A percentile compares a stretch with the other conserved stretches of the same genome.
Conservation (phyloP, 2,888 invertebrate genomes). For the Nebria brevicollis region DNA sequence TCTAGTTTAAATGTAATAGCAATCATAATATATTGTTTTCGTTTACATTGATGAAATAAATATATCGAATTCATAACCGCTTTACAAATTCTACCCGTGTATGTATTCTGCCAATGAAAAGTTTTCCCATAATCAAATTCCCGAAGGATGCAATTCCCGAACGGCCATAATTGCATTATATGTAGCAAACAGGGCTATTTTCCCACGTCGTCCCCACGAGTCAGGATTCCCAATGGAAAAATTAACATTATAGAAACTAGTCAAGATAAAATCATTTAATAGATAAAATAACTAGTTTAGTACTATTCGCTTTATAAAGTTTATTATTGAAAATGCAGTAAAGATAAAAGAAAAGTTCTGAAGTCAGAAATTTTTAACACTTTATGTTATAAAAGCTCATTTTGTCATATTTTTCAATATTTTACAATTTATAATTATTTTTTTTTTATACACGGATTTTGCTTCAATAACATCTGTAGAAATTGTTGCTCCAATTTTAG, state of each 20-base stretch:
- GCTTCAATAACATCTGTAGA: no score
- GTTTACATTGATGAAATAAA: not conserved
- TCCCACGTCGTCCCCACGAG: not conserved
- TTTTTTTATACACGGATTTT: no score
- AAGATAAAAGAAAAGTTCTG: no score
- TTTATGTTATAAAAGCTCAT: no score
- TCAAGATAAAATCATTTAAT: not conserved
- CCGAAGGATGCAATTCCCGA: not conserved
- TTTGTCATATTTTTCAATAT: no score
- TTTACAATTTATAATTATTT: no score
- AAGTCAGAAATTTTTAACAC: no score
- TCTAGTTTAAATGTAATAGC: no score
- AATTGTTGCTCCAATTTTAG: no score
- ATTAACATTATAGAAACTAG: not conserved
- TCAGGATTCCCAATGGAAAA: not conserved
- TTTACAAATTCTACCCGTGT: not conserved
- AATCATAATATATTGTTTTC: not conserved
- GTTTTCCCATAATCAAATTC: constrained; percentile 1
- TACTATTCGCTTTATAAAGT: no score
- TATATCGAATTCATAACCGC: not conserved
- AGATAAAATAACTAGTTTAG: no score
- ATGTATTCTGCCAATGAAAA: not conserved
- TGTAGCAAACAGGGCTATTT: not conserved
- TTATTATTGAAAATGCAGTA: no score
- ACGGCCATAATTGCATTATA: not conserved